Evolutionary conservation across 2,797 vertebrate genomes (phyloP).

Genomic region (Channallabes apus): DNA sequence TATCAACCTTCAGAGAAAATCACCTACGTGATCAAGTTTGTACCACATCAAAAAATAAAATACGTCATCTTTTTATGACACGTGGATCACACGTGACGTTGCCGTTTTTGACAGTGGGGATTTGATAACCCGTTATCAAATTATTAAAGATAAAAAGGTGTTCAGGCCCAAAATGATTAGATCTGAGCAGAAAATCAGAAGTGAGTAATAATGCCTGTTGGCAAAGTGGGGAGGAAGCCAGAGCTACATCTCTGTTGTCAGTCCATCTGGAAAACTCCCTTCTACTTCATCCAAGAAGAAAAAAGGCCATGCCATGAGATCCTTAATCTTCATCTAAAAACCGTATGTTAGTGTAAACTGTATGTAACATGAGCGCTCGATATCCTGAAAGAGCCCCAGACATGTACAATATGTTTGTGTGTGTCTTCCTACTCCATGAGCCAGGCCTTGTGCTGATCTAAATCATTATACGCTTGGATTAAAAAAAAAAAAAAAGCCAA

Average conservation of each 20-base stretch:
- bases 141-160: neutral
- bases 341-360: neutral
- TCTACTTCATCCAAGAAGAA: neutral
- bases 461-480: neutral
- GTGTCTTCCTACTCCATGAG: neutral
- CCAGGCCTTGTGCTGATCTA: neutral
- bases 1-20: neutral
- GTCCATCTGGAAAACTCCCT: neutral
- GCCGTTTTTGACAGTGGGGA: neutral
- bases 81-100: neutral
- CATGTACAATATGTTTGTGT: neutral
- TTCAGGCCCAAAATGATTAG: neutral
- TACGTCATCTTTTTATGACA: neutral
- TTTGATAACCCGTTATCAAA: neutral
- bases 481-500: neutral
- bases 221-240: neutral
- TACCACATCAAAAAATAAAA: neutral
- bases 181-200: neutral
- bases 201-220: neutral
- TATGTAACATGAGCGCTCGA: neutral
- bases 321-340: neutral
- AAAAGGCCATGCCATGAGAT: neutral
- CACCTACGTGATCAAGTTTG: neutral
- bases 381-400: neutral
- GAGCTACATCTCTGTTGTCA: conserved; percentile 6